Percentiles rank a stretch among this genome's conserved stretches.
These are phyloP conservation scores for Eurypyga helias DNA, from an alignment of 2,113 vertebrate species.

Conservation along the genomic window DNA sequence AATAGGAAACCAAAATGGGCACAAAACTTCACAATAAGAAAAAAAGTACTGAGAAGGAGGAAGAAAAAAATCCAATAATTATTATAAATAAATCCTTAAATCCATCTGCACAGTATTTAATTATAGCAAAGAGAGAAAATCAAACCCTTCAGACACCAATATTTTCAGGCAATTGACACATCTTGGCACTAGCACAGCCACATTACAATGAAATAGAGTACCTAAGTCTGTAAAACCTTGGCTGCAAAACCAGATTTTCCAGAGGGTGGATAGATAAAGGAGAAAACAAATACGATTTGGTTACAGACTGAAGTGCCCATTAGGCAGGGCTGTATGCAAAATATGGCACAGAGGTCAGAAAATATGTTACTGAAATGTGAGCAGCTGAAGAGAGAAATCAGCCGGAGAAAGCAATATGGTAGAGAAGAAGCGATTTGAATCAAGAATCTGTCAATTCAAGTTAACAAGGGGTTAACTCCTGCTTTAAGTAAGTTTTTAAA, in stretches of 20 bases:
- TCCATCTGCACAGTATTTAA: neutral
- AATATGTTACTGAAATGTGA: neutral
- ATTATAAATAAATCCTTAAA: neutral
- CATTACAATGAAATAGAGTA: neutral
- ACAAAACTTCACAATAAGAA: neutral
- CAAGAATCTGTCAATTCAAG: neutral
- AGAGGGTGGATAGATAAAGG: neutral
- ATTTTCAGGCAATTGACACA: neutral
- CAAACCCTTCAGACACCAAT: neutral
- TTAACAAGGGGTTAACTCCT: neutral
- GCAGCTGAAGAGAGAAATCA: neutral
- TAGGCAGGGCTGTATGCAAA: neutral
- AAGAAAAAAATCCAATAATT: neutral
- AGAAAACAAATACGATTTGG: constrained; percentile 15
- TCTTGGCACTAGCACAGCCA: neutral
- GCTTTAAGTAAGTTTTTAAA: neutral
- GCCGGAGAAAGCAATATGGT: neutral
- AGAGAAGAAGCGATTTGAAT: neutral
- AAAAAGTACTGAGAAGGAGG: neutral
- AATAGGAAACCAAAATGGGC: constrained; percentile 7
- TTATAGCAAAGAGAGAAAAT: neutral
- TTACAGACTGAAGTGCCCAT: neutral
- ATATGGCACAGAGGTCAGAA: neutral
- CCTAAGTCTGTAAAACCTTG: neutral
- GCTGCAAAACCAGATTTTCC: neutral